These are phyloP conservation scores for Octodon degus DNA, from an alignment of 2,113 vertebrate species.

Conservation along the genomic window DNA sequence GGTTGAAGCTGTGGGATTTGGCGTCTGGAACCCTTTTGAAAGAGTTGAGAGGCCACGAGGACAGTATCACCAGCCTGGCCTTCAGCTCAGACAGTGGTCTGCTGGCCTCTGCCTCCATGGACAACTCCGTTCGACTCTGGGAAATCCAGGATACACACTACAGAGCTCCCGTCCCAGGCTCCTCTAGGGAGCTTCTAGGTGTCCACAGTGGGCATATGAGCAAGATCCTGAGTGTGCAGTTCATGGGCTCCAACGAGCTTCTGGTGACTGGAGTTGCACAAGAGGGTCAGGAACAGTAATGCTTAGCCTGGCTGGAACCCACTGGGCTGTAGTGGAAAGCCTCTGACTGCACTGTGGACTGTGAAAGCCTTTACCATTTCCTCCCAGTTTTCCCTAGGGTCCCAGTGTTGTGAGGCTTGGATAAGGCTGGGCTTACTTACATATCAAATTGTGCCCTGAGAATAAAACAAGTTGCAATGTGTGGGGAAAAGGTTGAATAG, in stretches of 20 bases:
- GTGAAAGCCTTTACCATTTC: constrained; percentile 78
- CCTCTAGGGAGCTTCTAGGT: constrained; percentile 94
- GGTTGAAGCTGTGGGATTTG: constrained; percentile 96
- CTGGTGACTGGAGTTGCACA: constrained; percentile 95
- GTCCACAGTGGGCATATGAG: constrained; percentile 93
- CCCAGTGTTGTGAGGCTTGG: neutral
- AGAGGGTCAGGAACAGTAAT: constrained; percentile 92
- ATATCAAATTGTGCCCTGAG: neutral
- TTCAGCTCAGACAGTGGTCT: constrained; percentile 97
- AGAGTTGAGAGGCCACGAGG: constrained; percentile 95
- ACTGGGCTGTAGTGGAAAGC: constrained; percentile 70
- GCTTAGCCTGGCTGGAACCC: constrained; percentile 69
- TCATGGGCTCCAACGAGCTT: constrained; percentile 98
- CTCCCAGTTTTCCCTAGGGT: neutral
- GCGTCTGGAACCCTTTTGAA: constrained; percentile 94
- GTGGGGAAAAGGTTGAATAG: neutral
- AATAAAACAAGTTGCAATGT: neutral
- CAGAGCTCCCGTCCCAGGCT: constrained; percentile 89
- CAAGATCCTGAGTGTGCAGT: constrained; percentile 95
- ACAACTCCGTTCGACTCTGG: constrained; percentile 97
- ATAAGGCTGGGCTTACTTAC: neutral
- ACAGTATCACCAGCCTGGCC: constrained; percentile 94
- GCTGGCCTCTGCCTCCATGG: constrained; percentile 94
- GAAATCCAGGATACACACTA: constrained; percentile 93
- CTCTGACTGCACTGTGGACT: constrained; percentile 77